Conservation (phyloP, 2,888 invertebrate genomes). For the Archips xylosteana region DNA sequence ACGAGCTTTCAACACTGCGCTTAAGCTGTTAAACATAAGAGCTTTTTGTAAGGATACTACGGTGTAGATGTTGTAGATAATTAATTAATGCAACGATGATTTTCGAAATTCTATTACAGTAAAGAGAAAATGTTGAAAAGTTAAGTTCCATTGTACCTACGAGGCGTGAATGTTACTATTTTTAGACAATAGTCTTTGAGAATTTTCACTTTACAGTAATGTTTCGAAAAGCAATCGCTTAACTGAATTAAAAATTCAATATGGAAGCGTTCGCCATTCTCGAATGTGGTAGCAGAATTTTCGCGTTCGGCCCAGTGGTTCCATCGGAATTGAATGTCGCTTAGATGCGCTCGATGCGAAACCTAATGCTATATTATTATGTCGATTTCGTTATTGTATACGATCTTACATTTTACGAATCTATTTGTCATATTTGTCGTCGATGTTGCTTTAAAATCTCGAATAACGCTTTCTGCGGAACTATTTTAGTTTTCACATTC, state of each 20-base stretch:
- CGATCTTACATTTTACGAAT: slow-evolving; percentile 19
- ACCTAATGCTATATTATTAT: slow-evolving; percentile 14
- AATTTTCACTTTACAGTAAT: slow-evolving; percentile 26
- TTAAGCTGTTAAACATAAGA: slow-evolving; percentile 75
- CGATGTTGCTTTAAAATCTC: slow-evolving; percentile 15
- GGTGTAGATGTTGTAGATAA: slow-evolving; percentile 71
- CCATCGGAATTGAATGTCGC: slow-evolving; percentile 25
- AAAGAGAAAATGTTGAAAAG: slow-evolving; percentile 54
- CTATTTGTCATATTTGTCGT: slow-evolving; percentile 1
- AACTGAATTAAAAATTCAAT: slow-evolving; percentile 25
- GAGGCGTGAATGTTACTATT: background rate
- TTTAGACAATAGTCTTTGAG: background rate
- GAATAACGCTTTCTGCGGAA: background rate
- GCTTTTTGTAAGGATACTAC: slow-evolving; percentile 69
- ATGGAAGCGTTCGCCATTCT: slow-evolving; percentile 16
- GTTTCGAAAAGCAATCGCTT: slow-evolving; percentile 16
- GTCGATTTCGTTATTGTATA: slow-evolving; percentile 27
- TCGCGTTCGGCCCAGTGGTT: slow-evolving; percentile 35
- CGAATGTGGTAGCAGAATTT: slow-evolving; percentile 30
- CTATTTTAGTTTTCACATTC: background rate
- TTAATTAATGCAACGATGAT: slow-evolving; percentile 58
- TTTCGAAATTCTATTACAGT: slow-evolving; percentile 54
- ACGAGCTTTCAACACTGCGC: slow-evolving; percentile 78
- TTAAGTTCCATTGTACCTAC: slow-evolving; percentile 52
- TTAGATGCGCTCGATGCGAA: slow-evolving; percentile 26